Conservation (phyloP, 2,888 invertebrate species). For the Drosophila kambysellisi region DNA sequence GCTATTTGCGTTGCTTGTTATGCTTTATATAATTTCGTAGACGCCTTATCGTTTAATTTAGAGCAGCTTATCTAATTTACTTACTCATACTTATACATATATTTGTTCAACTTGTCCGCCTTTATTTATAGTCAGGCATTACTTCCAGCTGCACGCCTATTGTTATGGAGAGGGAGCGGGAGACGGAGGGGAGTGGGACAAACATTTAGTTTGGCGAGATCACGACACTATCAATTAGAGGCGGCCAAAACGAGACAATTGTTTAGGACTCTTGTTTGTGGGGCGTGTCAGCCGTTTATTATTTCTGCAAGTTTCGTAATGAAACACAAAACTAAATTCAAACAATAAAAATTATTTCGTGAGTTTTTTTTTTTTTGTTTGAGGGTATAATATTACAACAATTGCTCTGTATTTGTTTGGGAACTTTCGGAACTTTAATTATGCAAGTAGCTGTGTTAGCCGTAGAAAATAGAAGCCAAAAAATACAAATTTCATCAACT, state of each 20-base stretch:
- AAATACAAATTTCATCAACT: conserved; percentile 42
- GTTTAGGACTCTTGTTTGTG: conserved; percentile 67
- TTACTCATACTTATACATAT: conserved; percentile 19
- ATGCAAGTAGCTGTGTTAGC: conserved; percentile 70
- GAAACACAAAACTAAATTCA: conserved; percentile 45
- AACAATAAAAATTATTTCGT: conserved; percentile 54
- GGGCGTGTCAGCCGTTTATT: conserved; percentile 76
- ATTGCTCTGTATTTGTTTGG: conserved; percentile 71
- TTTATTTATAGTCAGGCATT: conserved; percentile 44
- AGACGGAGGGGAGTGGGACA: conserved; percentile 11
- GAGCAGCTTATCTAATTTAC: conserved; percentile 44
- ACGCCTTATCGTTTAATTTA: conserved; percentile 29
- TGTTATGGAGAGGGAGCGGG: not conserved
- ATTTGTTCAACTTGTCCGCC: conserved; percentile 43
- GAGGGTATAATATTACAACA: conserved; percentile 58
- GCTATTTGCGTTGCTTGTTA: conserved; percentile 25
- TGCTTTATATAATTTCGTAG: conserved; percentile 26
- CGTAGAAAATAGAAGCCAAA: conserved; percentile 30
- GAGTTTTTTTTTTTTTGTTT: conserved; percentile 21
- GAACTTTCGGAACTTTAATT: conserved; percentile 69
- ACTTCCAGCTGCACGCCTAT: conserved; percentile 23
- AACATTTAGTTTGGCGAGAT: conserved; percentile 55
- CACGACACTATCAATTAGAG: conserved; percentile 80
- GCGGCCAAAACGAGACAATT: conserved; percentile 66
- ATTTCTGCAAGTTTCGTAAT: conserved; percentile 68